Conservation (phyloP, 2,797 vertebrate genomes). For the Hemibagrus guttatus region DNA sequence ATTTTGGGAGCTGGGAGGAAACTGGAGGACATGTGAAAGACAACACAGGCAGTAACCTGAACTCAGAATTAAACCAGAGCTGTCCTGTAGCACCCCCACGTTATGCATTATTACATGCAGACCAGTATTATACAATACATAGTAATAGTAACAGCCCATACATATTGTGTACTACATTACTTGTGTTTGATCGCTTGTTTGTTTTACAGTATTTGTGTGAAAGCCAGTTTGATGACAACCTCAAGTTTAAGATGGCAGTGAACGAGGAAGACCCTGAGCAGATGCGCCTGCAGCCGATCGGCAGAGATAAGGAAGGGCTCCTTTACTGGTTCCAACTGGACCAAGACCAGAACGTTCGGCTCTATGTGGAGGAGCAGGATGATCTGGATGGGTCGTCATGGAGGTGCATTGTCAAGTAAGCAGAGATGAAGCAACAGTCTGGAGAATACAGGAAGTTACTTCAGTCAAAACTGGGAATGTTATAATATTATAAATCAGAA, state of each 20-base stretch:
- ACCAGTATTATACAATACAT: neutral
- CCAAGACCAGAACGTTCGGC: slow-evolving; percentile 92
- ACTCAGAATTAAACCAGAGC: neutral
- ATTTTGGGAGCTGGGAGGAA: neutral
- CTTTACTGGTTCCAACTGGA: slow-evolving; percentile 98
- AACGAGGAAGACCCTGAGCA: slow-evolving; percentile 95
- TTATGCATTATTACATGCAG: neutral
- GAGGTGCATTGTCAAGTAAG: slow-evolving; percentile 95
- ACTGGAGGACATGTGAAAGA: neutral
- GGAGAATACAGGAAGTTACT: neutral
- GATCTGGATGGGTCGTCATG: slow-evolving; percentile 93
- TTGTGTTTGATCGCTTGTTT: slow-evolving; percentile 4
- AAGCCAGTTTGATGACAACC: slow-evolving; percentile 98
- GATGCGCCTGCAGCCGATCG: slow-evolving; percentile 94
- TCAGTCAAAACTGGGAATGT: neutral
- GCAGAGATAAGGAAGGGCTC: slow-evolving; percentile 88
- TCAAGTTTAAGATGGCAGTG: slow-evolving; percentile 93
- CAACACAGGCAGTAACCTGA: neutral
- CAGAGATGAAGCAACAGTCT: neutral
- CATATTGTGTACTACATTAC: neutral
- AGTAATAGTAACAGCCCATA: neutral
- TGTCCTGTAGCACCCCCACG: neutral
- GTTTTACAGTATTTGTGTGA: slow-evolving; percentile 92
- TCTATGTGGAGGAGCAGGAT: slow-evolving; percentile 97
- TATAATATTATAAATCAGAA: neutral